These are phyloP conservation scores for Thalassophryne amazonica DNA, from an alignment of 2,797 vertebrate species.

Conservation along the genomic window DNA sequence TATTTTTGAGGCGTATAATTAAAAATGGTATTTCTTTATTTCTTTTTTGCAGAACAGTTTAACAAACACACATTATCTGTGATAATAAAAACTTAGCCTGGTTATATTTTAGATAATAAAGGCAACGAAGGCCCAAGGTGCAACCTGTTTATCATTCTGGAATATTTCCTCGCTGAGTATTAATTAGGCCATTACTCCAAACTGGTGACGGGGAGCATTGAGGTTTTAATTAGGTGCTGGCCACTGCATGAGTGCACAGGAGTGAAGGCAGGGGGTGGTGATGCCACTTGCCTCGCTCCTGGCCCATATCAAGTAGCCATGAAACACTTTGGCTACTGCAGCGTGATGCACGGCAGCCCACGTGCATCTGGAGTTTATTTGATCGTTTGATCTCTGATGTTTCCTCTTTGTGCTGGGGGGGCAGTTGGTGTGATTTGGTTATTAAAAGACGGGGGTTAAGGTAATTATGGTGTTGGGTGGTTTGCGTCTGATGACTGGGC, in stretches of 20 bases:
- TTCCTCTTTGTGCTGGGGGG: slow-evolving; percentile 47
- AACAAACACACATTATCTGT: slow-evolving; percentile 48
- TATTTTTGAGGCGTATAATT: slow-evolving; percentile 23
- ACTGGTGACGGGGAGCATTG: slow-evolving; percentile 83
- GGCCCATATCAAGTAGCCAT: slow-evolving; percentile 75
- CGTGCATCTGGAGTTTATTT: slow-evolving; percentile 69
- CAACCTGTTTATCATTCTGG: slow-evolving; percentile 78
- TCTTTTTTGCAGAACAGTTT: slow-evolving; percentile 24
- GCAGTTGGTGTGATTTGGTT: slow-evolving; percentile 68
- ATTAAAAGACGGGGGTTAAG: slow-evolving; percentile 73
- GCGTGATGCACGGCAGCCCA: slow-evolving; percentile 63
- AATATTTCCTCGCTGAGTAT: slow-evolving; percentile 78
- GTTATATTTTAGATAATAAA: slow-evolving; percentile 69
- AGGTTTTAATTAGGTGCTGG: slow-evolving; percentile 85
- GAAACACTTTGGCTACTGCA: slow-evolving; percentile 65
- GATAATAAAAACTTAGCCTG: slow-evolving; percentile 45
- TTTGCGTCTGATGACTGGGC: slow-evolving; percentile 70
- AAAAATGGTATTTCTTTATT: slow-evolving; percentile 5
- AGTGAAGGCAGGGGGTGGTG: slow-evolving; percentile 70
- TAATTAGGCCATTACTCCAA: slow-evolving; percentile 84
- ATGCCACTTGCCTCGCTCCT: slow-evolving; percentile 69
- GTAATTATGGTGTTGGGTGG: slow-evolving; percentile 75
- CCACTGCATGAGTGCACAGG: slow-evolving; percentile 81
- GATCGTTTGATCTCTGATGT: slow-evolving; percentile 65
- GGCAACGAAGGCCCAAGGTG: slow-evolving; percentile 66